A percentile compares a stretch with the other conserved stretches of the same genome.
These are phyloP conservation scores for Climacteris rufus DNA, from an alignment of 2,113 vertebrate species.

Conservation along the genomic window DNA sequence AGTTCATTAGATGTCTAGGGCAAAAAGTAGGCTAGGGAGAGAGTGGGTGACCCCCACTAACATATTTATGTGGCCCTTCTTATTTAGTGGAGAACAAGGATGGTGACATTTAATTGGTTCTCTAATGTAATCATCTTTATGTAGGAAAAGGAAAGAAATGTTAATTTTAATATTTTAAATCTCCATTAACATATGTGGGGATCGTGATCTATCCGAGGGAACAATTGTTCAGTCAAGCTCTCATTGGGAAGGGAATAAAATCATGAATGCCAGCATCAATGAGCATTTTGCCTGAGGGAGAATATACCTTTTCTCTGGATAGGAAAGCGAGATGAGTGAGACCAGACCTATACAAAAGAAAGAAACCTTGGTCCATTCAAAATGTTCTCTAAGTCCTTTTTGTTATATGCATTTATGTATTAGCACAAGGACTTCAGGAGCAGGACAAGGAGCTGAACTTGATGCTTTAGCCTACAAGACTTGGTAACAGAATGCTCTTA, in stretches of 20 bases:
- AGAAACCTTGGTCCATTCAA: background rate
- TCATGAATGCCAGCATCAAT: background rate
- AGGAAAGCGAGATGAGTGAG: background rate
- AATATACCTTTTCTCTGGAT: background rate
- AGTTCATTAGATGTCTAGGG: background rate
- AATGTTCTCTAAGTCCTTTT: background rate
- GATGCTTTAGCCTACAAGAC: accelerated
- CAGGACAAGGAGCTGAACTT: background rate
- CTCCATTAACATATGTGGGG: background rate
- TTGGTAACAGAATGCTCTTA: background rate
- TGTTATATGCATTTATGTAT: background rate
- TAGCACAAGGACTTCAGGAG: background rate
- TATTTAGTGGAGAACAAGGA: background rate
- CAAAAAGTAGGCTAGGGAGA: background rate
- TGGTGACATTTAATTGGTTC: background rate
- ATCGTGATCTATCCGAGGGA: accelerated
- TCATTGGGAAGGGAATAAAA: background rate
- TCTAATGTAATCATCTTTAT: background rate
- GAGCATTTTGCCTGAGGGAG: background rate
- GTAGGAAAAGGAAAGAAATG: background rate
- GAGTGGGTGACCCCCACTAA: background rate
- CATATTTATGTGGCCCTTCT: background rate
- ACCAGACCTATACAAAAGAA: background rate
- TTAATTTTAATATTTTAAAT: background rate
- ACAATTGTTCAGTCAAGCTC: background rate